Evolutionary conservation across 2,113 vertebrate genomes (phyloP).

Genomic region (Misgurnus anguillicaudatus): DNA sequence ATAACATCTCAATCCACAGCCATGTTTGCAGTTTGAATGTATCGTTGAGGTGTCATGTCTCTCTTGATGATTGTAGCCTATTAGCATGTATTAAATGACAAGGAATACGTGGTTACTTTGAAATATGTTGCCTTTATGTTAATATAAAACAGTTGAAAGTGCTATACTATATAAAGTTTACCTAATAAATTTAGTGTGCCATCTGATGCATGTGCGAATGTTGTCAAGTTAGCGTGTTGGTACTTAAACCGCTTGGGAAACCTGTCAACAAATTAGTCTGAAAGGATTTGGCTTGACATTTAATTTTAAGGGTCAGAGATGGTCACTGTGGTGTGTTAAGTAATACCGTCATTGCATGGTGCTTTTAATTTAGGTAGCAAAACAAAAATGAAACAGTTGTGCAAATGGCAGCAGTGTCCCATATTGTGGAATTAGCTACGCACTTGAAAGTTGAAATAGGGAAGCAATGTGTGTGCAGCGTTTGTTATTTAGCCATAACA

Average conservation of each 20-base stretch:
- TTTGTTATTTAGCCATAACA: not conserved
- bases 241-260: conserved; percentile 31
- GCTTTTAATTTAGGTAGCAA: not conserved
- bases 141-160: not conserved
- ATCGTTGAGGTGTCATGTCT: not conserved
- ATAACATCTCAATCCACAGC: not conserved
- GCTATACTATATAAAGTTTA: not conserved
- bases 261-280: conserved; percentile 36
- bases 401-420: not conserved
- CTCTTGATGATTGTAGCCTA: not conserved
- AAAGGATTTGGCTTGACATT: conserved; percentile 35
- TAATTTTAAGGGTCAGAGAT: conserved; percentile 23
- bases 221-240: conserved; percentile 6
- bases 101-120: not conserved
- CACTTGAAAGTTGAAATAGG: conserved; percentile 22
- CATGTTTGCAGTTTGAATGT: not conserved
- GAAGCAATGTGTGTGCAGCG: not conserved
- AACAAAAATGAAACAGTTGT: not conserved
- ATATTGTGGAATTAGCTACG: conserved; percentile 23
- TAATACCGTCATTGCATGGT: not conserved
- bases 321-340: not conserved
- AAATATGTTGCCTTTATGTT: not conserved
- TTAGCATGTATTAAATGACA: conserved; percentile 1
- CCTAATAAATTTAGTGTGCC: not conserved
- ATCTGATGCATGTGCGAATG: not conserved